Evolutionary conservation across 2,888 invertebrate species (phyloP), one percentile per base, ranked within the genome.

Genomic region (Halictus quadricinctus): DNA sequence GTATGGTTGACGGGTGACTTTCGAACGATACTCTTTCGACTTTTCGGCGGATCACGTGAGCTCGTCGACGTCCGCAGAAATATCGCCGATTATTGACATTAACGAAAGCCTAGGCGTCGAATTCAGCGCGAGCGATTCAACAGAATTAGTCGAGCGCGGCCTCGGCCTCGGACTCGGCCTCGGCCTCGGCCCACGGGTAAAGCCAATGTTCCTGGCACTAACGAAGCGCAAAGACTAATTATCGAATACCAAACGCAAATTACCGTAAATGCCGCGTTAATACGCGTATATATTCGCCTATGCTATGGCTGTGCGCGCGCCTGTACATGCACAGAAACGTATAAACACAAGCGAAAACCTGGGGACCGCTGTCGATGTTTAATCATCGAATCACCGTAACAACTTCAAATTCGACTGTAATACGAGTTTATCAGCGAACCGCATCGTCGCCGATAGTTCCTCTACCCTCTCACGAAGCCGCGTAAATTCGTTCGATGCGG

Each of bases 381-480:
- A 84, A 90, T 90, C 90, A 83, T 79, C 87, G 80, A 85, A 82
- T 86, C 90, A 78, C 79, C 82, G 84, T 88, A 88, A 90, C 90
- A 88, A 90, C 88, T 90, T 85, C 88, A 90, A 90, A 90, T 88
- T 88, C 88, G 87, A 87, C 80, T 81, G 83, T 88, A 83, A 90
- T 81, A 82, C 86, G 81, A 90, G 83, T 88, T 88, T 88, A 90
- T 90, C 88, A 87, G 79, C 83, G 84, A 75, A 84, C 79, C 88
- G 83, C 82, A 83, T 81, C 84, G 83, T 70, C 86, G 79, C 50
- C 79, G 77, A 80, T 83, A 74, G 75, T 74, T 29, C 70, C 60
- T 25, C 2, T 66, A 29, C 69, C 82, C 76, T 76, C 83, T 54
- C 54, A 77, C 86, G 83, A 85, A 84, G 70, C 83, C 80, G 60